Percentiles rank a stretch among this genome's conserved stretches.
These are phyloP conservation scores for Cyanistes caeruleus DNA, from an alignment of 2,113 vertebrate genomes.

Conservation along the genomic window DNA sequence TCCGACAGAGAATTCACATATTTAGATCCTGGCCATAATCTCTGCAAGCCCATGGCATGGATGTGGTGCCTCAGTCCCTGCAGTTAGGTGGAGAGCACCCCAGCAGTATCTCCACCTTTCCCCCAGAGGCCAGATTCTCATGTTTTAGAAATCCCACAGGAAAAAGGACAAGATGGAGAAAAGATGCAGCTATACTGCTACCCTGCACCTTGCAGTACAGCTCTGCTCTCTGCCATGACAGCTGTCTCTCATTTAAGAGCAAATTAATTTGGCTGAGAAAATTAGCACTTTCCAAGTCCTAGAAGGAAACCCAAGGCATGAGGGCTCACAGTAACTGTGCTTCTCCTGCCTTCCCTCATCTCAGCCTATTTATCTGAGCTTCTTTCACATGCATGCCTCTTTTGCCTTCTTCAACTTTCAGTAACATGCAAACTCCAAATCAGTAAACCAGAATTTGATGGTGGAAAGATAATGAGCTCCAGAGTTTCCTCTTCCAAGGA, in stretches of 20 bases:
- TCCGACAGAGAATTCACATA: not conserved
- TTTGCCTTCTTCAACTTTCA: not conserved
- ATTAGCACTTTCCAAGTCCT: not conserved
- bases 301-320: not conserved
- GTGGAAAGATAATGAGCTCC: constrained; percentile 14
- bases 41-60: not conserved
- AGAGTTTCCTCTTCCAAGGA: constrained; percentile 34
- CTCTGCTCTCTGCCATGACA: not conserved
- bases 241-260: not conserved
- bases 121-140: not conserved
- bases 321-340: not conserved
- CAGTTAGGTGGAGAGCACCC: not conserved
- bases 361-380: not conserved
- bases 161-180: not conserved
- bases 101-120: not conserved
- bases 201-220: not conserved
- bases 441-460: constrained; percentile 7
- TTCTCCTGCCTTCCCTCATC: not conserved
- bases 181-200: not conserved
- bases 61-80: not conserved
- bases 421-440: constrained; percentile 11
- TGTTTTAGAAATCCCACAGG: not conserved
- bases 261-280: not conserved
- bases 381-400: not conserved
- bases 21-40: not conserved